Base-by-base conservation (phyloP, 2,797 vertebrate genomes). In the Pempheris klunzingeri region DNA sequence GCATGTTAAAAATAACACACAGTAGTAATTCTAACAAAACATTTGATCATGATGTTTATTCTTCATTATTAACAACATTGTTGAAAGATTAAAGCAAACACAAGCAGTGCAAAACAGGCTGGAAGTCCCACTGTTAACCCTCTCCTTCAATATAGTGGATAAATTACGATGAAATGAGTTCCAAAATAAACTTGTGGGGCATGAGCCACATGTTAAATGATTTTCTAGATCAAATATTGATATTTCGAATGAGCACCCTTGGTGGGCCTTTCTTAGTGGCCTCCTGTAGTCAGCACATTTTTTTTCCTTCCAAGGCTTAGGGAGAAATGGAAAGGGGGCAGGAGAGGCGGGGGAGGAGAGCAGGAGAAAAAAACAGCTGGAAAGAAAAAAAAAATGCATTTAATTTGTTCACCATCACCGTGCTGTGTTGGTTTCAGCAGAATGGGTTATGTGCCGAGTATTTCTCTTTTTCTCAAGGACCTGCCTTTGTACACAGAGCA, bases 181-280 rank as follows among this genome's bases (percentile, higher is more conserved):
- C 54, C 49, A 60, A 53, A 85, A 57, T 84, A 64, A 83, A 83
- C 78, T 62, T 38, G 62, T 44, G 50, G 69, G 60, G 32, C 60
- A 24, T 62, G 71, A 82, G 75, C 70, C 71, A 69, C 49, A 38
- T 13, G 73, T 78, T 83, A 84, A 92, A 87, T 83, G 70, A 91
- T 87, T 89, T 66, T 71, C 71, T 22, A 84, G 83, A 92, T 91
- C 86, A 90, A 92, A 91, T 93, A 91, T 92, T 92, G 89, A 91
- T 91, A 90, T 91, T 90, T 88, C 8, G 11, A 89, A 80, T 78
- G 76, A 85, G 77, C 71, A 41, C 50, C 50, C 74, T 76, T 34
- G 8, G 83, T 73, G 83, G 81, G 83, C 71, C 39, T 65, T 78
- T 87, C 78, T 74, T 24, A 22, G 69, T 0, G 20, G 62, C 71